phyloP scores from a whole-genome alignment of 2,113 vertebrate genomes.

The Holacanthus passer region DNA sequence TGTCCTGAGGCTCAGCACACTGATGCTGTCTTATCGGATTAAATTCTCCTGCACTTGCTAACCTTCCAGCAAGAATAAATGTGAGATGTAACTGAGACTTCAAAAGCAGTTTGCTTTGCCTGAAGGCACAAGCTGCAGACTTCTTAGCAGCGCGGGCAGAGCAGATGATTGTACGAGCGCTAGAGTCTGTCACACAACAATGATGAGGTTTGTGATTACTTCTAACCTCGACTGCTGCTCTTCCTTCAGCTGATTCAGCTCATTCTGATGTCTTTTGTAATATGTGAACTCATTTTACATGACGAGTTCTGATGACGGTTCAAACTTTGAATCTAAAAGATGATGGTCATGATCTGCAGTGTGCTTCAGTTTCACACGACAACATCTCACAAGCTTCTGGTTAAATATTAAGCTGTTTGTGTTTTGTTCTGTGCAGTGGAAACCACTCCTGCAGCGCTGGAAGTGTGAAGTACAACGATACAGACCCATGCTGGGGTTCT shows the following conservation, averaged over 20 bases:
- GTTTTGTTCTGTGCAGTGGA: conserved; percentile 73
- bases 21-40: conserved; percentile 40
- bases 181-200: not conserved
- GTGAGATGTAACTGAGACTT: conserved; percentile 49
- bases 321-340: not conserved
- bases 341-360: not conserved
- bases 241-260: not conserved
- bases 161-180: conserved; percentile 5
- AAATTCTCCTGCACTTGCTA: conserved; percentile 11
- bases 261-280: not conserved
- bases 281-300: not conserved
- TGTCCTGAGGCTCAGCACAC: conserved; percentile 10
- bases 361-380: not conserved
- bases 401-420: conserved; percentile 4
- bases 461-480: conserved; percentile 91
- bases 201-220: conserved; percentile 9
- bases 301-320: not conserved
- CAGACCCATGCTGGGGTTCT: conserved; percentile 93
- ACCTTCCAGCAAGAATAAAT: conserved; percentile 42
- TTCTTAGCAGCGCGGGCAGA: not conserved
- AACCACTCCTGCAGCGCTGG: conserved; percentile 92
- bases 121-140: conserved; percentile 15
- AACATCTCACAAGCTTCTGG: not conserved
- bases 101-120: conserved; percentile 31
- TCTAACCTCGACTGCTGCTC: not conserved